Percentiles rank a stretch among this genome's conserved stretches.
Conservation (phyloP, 1,140 invertebrate genomes). For the Idris sp. region DNA sequence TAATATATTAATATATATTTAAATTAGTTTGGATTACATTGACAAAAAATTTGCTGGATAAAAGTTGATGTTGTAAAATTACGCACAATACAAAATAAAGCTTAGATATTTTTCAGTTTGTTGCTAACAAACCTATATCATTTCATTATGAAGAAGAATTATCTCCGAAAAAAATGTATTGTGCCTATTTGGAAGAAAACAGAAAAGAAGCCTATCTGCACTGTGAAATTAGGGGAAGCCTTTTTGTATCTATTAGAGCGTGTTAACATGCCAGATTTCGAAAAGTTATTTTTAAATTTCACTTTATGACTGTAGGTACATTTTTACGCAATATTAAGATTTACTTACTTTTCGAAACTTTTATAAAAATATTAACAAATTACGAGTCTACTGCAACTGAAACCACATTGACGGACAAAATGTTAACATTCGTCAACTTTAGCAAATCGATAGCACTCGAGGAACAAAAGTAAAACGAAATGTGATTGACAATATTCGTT, state of each 20-base stretch:
- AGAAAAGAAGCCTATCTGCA: constrained; percentile 62
- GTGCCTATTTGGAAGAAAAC: constrained; percentile 56
- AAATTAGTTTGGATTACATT: too few species aligned
- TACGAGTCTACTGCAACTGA: constrained; percentile 44
- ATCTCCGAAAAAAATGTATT: too few species aligned
- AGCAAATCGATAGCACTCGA: constrained; percentile 57
- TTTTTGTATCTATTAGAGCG: constrained; percentile 32
- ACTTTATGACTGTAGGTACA: too few species aligned
- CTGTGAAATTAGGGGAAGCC: constrained; percentile 53
- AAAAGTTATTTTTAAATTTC: too few species aligned
- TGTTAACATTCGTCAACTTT: constrained; percentile 60
- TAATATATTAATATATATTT: too few species aligned
- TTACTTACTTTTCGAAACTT: constrained; percentile 11
- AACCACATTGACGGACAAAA: constrained; percentile 54
- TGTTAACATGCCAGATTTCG: constrained; percentile 52
- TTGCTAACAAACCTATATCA: too few species aligned
- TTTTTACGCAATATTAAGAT: too few species aligned
- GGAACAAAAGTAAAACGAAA: constrained; percentile 58
- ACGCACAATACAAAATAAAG: too few species aligned
- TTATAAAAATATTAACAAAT: constrained; percentile 11
- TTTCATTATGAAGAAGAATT: too few species aligned
- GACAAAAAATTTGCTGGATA: too few species aligned
- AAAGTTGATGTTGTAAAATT: too few species aligned
- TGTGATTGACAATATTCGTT: constrained; percentile 60
- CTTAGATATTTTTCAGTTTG: too few species aligned